Evolutionary conservation across 2,888 invertebrate genomes (phyloP).

Genomic region (Bembecia ichneumoniformis): DNA sequence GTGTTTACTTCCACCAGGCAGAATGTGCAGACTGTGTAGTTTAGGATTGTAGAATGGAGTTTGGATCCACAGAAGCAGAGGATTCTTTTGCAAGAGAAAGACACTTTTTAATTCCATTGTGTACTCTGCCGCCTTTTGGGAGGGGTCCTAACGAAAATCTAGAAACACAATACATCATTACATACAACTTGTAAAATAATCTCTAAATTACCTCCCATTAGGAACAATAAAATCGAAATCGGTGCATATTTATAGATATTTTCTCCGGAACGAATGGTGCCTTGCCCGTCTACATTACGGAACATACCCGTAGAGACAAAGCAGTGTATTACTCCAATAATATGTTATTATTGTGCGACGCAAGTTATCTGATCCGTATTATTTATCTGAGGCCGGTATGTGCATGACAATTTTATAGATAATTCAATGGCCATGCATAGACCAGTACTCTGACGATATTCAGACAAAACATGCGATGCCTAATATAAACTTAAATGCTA

Average conservation of each 20-base stretch:
- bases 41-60: no score
- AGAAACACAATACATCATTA: no score
- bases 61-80: no score
- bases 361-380: conserved; percentile 59
- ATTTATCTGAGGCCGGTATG: conserved; percentile 55
- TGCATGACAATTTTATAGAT: conserved; percentile 68
- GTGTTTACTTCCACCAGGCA: no score
- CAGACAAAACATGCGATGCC: conserved; percentile 9
- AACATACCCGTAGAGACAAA: conserved; percentile 32
- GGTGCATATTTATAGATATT: background rate
- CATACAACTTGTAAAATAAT: no score
- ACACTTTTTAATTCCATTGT: no score
- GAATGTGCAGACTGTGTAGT: no score
- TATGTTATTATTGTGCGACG: conserved; percentile 62
- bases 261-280: background rate
- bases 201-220: background rate
- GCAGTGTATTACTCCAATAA: conserved; percentile 52
- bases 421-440: conserved; percentile 48
- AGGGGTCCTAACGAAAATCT: no score
- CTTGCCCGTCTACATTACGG: conserved; percentile 18
- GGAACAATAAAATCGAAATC: background rate
- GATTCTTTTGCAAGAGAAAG: no score
- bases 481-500: background rate
- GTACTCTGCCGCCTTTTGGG: no score
- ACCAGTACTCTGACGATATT: conserved; percentile 20